These are phyloP conservation scores for Myotis myotis DNA, from an alignment of 2,797 vertebrate genomes.

Conservation along the genomic window DNA sequence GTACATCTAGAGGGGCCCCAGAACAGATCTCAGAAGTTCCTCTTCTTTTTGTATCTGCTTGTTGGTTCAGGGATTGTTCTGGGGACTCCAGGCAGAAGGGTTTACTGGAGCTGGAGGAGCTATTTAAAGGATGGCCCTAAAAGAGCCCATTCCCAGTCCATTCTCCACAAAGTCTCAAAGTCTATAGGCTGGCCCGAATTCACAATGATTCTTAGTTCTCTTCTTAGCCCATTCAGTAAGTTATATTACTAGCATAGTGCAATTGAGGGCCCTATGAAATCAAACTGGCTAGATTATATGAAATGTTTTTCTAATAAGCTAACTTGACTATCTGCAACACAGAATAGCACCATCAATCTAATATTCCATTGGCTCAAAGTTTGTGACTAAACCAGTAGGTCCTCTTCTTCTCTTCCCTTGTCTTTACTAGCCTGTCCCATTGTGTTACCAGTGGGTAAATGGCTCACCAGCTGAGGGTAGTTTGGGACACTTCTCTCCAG, in stretches of 20 bases:
- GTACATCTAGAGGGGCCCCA: not conserved
- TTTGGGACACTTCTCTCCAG: not conserved
- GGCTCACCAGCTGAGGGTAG: not conserved
- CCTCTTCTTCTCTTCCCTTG: constrained; percentile 32
- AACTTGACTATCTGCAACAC: not conserved
- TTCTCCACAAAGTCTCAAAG: constrained; percentile 22
- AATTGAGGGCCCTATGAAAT: constrained; percentile 39
- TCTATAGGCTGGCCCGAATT: constrained; percentile 33
- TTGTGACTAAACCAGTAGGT: constrained; percentile 47
- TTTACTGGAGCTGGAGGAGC: not conserved
- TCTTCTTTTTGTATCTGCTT: constrained; percentile 46
- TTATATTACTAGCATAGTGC: constrained; percentile 25
- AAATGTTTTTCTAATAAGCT: constrained; percentile 42
- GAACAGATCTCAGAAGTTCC: not conserved
- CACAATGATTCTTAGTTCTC: constrained; percentile 28
- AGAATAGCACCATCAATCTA: constrained; percentile 22
- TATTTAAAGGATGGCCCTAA: constrained; percentile 26
- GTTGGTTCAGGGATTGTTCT: constrained; percentile 6
- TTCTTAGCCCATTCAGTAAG: constrained; percentile 40
- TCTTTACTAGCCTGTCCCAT: constrained; percentile 24
- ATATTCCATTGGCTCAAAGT: not conserved
- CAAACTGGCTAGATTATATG: not conserved
- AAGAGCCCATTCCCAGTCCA: not conserved
- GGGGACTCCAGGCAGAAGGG: not conserved
- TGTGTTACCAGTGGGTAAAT: constrained; percentile 27